These are phyloP conservation scores for Brachionus asplanchnoidis DNA, from an alignment of 1,140 invertebrate genomes.

Conservation along the genomic window DNA sequence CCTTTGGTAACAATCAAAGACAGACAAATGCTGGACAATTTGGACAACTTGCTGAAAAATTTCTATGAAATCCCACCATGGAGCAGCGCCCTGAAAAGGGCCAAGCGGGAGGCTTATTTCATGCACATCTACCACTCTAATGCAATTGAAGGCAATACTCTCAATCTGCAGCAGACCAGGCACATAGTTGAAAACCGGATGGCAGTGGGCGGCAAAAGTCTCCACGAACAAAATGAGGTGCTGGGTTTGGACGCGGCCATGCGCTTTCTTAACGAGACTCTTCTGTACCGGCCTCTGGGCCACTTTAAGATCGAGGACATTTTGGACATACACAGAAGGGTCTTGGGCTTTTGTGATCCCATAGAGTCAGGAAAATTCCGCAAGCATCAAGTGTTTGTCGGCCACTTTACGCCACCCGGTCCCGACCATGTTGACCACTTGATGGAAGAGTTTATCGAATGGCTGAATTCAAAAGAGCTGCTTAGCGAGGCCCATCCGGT, in stretches of 20 bases:
- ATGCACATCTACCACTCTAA: constrained; percentile 94
- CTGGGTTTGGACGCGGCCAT: constrained; percentile 77
- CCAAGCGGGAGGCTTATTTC: constrained; percentile 89
- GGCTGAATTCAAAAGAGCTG: constrained; percentile 79
- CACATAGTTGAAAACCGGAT: constrained; percentile 85
- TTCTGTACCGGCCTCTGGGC: constrained; percentile 65
- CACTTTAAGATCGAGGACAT: constrained; percentile 76
- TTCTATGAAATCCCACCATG: constrained; percentile 73
- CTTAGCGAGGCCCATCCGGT: constrained; percentile 64
- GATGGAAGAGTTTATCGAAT: constrained; percentile 80
- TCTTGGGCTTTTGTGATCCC: constrained; percentile 80
- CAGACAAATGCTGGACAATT: constrained; percentile 68
- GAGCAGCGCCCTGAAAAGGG: constrained; percentile 68
- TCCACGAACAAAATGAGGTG: constrained; percentile 88
- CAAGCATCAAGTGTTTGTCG: constrained; percentile 72
- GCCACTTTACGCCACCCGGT: constrained; percentile 78
- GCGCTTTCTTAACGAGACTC: constrained; percentile 86
- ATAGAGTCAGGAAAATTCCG: constrained; percentile 58
- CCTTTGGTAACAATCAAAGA: constrained; percentile 85
- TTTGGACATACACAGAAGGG: constrained; percentile 81
- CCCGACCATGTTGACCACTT: constrained; percentile 71
- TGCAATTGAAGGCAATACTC: constrained; percentile 93
- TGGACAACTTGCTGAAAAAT: constrained; percentile 78
- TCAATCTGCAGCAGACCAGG: constrained; percentile 84
- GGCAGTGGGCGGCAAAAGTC: constrained; percentile 84